Conservation (phyloP, 2,113 vertebrate species). For the Smithornis capensis region DNA sequence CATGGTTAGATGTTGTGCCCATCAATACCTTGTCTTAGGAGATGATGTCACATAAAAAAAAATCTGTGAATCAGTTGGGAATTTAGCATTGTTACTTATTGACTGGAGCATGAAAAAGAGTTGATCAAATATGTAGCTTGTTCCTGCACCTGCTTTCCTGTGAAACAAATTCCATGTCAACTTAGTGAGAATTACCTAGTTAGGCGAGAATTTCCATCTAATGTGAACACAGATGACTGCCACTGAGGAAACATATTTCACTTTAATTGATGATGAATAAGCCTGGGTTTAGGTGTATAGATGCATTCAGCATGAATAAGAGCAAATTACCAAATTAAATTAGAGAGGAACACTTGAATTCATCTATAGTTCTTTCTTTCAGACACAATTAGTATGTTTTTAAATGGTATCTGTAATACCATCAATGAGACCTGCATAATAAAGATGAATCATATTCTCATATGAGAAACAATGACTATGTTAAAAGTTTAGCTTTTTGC, state of each 20-base stretch:
- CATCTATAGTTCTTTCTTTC: not conserved
- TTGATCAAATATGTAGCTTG: not conserved
- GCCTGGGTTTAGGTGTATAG: not conserved
- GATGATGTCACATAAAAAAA: not conserved
- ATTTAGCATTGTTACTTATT: not conserved
- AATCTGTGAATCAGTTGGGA: not conserved
- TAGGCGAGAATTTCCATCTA: not conserved
- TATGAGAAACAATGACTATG: not conserved
- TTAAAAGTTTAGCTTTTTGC: not conserved
- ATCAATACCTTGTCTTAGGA: not conserved
- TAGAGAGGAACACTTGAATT: not conserved
- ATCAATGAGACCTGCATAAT: not conserved
- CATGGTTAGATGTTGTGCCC: not conserved
- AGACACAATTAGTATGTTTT: not conserved
- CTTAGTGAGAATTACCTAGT: too few species aligned
- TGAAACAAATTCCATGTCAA: not conserved
- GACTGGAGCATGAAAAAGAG: not conserved
- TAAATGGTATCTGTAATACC: not conserved
- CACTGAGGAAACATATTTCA: not conserved
- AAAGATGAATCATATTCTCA: not conserved
- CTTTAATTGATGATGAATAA: not conserved
- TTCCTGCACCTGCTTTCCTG: not conserved
- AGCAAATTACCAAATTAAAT: not conserved
- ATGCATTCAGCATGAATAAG: not conserved
- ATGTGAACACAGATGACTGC: not conserved